A percentile compares a stretch with the other conserved stretches of the same genome.
Conservation (phyloP, 2,888 invertebrate genomes). For the Eilema depressum region DNA sequence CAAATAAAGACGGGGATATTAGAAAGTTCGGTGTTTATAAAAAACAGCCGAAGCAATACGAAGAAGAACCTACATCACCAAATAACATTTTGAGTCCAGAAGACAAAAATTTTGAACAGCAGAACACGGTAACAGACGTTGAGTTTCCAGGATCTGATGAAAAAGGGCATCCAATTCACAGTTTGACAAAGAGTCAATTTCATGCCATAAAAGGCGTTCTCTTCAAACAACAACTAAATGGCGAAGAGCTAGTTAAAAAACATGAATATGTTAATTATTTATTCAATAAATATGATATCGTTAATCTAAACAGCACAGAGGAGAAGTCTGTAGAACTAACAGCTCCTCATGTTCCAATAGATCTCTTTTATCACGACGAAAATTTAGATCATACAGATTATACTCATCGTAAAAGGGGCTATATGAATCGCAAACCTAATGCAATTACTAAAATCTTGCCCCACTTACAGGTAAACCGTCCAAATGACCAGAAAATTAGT, state of each 20-base stretch:
- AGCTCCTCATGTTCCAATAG: not conserved
- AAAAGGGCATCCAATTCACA: conserved; percentile 40
- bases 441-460: not conserved
- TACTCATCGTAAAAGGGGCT: not conserved
- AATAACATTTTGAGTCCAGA: not conserved
- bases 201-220: conserved; percentile 56
- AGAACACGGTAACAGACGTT: not conserved
- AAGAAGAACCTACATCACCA: not conserved
- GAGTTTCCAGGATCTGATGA: conserved; percentile 38
- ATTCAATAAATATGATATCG: not conserved
- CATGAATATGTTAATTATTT: not conserved
- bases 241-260: too few species aligned
- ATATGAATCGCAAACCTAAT: not conserved
- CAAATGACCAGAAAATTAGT: not conserved
- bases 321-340: not conserved
- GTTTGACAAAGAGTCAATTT: conserved; percentile 43
- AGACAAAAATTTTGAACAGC: not conserved
- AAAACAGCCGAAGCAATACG: not conserved
- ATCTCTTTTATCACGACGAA: not conserved
- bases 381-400: not conserved
- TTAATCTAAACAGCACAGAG: not conserved
- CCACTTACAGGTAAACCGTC: not conserved
- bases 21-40: conserved; percentile 9
- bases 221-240: not conserved
- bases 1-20: not conserved